Conservation (phyloP, 2,888 invertebrate genomes). For the Morpho deidamia region DNA sequence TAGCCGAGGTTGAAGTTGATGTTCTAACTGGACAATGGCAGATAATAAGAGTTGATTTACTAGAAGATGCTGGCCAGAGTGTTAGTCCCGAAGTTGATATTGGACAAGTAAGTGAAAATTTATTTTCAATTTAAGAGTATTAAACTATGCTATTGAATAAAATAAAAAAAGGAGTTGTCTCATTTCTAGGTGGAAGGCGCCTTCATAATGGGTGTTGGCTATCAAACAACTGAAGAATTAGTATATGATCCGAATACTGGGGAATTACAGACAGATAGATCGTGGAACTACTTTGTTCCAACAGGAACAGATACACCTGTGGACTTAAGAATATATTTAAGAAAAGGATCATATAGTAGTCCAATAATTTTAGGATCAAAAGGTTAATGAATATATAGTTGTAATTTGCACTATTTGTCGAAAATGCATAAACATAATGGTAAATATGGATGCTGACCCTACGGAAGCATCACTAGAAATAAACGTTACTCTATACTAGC, state of each 20-base stretch:
- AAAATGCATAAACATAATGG: not conserved
- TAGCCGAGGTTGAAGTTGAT: conserved; percentile 85
- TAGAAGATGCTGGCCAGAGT: not conserved
- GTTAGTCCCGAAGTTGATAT: not conserved
- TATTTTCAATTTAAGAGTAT: too few relatives aligned
- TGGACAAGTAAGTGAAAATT: not conserved
- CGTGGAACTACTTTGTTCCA: conserved; percentile 84
- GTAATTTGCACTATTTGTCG: not conserved
- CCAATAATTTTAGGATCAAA: conserved; percentile 78
- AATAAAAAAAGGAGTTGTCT: not conserved
- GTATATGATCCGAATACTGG: conserved; percentile 77
- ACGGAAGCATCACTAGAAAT: not conserved
- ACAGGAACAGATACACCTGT: conserved; percentile 82
- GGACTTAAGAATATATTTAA: conserved; percentile 79
- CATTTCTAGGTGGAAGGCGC: conserved; percentile 6
- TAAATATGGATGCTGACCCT: not conserved
- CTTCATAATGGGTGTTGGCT: conserved; percentile 74
- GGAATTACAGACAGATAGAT: conserved; percentile 79
- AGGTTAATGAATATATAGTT: conserved; percentile 33
- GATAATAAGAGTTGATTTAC: not conserved
- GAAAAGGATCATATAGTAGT: conserved; percentile 76
- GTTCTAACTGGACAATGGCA: conserved; percentile 82
- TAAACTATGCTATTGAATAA: too few relatives aligned
- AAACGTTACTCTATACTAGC: too few relatives aligned
- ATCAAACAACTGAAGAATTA: conserved; percentile 81